Conservation (phyloP, 2,888 invertebrate genomes). For the Smittia aterrima region DNA sequence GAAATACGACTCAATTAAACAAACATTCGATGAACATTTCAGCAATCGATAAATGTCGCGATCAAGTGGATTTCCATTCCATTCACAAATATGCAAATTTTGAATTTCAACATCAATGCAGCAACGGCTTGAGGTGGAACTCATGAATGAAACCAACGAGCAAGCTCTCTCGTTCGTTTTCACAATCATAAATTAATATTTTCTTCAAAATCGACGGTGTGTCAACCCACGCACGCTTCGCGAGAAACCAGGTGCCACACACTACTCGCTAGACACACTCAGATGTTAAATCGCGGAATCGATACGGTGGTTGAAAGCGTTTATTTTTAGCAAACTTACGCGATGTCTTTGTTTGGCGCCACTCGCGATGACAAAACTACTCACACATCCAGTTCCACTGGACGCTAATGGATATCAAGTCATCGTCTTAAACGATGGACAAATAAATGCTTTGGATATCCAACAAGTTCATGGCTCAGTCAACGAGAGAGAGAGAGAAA, state of each 20-base stretch:
- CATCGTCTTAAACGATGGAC: neutral
- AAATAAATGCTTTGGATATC: neutral
- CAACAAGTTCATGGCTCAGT: neutral
- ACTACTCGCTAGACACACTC: neutral
- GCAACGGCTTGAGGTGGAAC: neutral
- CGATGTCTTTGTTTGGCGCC: constrained; percentile 35
- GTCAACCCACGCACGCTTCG: constrained; percentile 16
- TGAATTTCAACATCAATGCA: constrained; percentile 14
- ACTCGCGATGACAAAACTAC: neutral
- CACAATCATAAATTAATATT: constrained; percentile 7
- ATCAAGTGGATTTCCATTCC: constrained; percentile 12
- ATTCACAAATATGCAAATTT: constrained; percentile 41
- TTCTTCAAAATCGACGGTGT: neutral
- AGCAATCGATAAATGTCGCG: constrained; percentile 2
- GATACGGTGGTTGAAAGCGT: constrained; percentile 4
- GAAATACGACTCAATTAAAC: no score
- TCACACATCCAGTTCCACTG: neutral
- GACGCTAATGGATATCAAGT: constrained; percentile 12
- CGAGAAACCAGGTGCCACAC: neutral
- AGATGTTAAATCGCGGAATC: neutral
- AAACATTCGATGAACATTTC: neutral
- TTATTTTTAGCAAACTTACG: constrained; percentile 36
- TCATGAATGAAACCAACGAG: constrained; percentile 27
- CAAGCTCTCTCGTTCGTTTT: neutral
- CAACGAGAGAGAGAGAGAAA: neutral